Evolutionary conservation across 2,888 invertebrate genomes (phyloP).

Genomic region (Synergus gifuensis): DNA sequence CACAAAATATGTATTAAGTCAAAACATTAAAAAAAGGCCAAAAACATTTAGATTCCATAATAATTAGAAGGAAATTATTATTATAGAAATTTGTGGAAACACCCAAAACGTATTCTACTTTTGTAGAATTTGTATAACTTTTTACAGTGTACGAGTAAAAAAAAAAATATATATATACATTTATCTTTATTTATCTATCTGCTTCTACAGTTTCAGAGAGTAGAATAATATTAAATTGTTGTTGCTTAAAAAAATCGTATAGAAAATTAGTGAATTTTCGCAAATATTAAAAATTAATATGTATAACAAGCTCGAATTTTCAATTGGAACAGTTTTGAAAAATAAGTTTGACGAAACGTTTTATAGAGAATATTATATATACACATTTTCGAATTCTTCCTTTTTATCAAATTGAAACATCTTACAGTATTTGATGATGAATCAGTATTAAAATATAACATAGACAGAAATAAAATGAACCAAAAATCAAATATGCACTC

Average conservation of each 20-base stretch:
- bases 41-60: background rate
- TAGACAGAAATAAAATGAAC: constrained; percentile 21
- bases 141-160: constrained; percentile 32
- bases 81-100: constrained; percentile 2
- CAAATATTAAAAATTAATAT: background rate
- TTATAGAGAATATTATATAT: constrained; percentile 27
- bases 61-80: background rate
- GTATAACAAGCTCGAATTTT: constrained; percentile 22
- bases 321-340: constrained; percentile 1
- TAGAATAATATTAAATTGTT: constrained; percentile 21
- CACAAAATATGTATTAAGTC: background rate
- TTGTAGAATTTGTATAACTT: constrained; percentile 33
- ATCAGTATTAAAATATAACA: constrained; percentile 26
- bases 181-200: constrained; percentile 16
- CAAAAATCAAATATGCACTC: constrained; percentile 30
- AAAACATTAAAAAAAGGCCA: background rate
- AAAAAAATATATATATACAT: background rate
- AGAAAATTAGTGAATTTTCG: background rate
- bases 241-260: constrained; percentile 19
- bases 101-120: constrained; percentile 33
- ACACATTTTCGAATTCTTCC: constrained; percentile 22
- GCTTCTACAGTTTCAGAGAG: constrained; percentile 8
- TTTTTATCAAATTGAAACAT: constrained; percentile 32
- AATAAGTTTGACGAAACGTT: constrained; percentile 18
- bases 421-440: constrained; percentile 6